Percentiles rank a stretch among this genome's conserved stretches.
Evolutionary conservation across 2,888 invertebrate species (phyloP).

Genomic region (Dolichopus griseipennis): DNA sequence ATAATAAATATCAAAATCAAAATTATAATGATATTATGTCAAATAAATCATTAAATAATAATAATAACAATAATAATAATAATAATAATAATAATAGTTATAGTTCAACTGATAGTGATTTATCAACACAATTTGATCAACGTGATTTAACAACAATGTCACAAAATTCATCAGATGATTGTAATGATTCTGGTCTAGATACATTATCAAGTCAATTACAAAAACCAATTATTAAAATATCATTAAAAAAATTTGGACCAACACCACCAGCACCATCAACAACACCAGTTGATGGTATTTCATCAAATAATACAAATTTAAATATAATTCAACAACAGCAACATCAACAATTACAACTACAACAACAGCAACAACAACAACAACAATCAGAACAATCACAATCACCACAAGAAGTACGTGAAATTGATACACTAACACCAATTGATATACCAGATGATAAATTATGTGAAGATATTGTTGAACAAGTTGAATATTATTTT

Average conservation of each 20-base stretch:
- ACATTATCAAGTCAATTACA: background rate
- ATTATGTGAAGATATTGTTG: slow-evolving; percentile 65
- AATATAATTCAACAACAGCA: background rate
- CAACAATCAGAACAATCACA: background rate
- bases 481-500: slow-evolving; percentile 92
- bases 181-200: slow-evolving; percentile 7
- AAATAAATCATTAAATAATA: background rate
- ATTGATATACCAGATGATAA: slow-evolving; percentile 60
- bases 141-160: slow-evolving; percentile 11
- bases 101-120: slow-evolving; percentile 10
- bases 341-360: no score
- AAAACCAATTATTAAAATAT: background rate
- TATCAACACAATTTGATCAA: slow-evolving; percentile 12
- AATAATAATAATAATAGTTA: background rate
- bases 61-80: background rate
- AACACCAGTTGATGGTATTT: background rate
- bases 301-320: background rate
- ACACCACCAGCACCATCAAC: background rate
- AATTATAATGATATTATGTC: background rate
- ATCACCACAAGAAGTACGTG: slow-evolving; percentile 22
- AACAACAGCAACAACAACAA: background rate
- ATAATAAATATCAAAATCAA: slow-evolving; percentile 18
- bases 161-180: slow-evolving; percentile 11
- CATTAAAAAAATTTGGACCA: background rate
- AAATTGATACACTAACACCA: slow-evolving; percentile 37